Evolutionary conservation across 1,140 invertebrate genomes (phyloP).

Genomic region (Drosophila parabipectinata): DNA sequence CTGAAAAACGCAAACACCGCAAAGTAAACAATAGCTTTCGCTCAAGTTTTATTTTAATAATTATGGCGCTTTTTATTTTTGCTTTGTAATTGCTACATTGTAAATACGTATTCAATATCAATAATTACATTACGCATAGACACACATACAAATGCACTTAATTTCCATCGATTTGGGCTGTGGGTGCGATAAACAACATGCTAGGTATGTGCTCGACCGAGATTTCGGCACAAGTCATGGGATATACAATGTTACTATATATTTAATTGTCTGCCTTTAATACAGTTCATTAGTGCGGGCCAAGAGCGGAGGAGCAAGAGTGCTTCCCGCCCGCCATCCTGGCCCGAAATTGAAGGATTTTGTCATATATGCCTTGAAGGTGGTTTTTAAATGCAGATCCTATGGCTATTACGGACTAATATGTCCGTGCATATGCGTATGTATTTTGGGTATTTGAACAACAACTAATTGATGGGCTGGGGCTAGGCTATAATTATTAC

Average conservation of each 20-base stretch:
- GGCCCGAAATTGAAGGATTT: conserved; percentile 64
- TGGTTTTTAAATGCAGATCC: conserved; percentile 43
- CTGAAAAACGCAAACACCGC: not conserved
- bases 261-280: conserved; percentile 61
- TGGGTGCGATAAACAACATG: conserved; percentile 71
- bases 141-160: conserved; percentile 60
- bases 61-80: conserved; percentile 78
- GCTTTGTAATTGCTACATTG: conserved; percentile 80
- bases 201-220: conserved; percentile 40
- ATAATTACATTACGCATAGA: conserved; percentile 79
- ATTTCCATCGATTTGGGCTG: conserved; percentile 33
- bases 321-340: conserved; percentile 12
- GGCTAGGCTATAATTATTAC: conserved; percentile 44
- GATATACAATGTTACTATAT: conserved; percentile 29
- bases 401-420: conserved; percentile 34
- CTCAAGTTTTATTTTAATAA: conserved; percentile 64
- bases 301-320: conserved; percentile 8
- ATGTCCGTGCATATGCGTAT: conserved; percentile 10
- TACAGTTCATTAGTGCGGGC: conserved; percentile 68
- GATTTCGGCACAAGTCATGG: conserved; percentile 22
- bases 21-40: conserved; percentile 20
- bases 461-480: conserved; percentile 60
- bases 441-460: conserved; percentile 43
- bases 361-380: conserved; percentile 59
- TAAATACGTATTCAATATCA: conserved; percentile 80